Conservation (phyloP, 2,113 vertebrate species). For the Bos taurus region ARS-UCD2.0 NC_037346.1:56896001-56896500, state of each 20-base stretch:
- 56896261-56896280: not conserved
- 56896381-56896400: not conserved
- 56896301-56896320: not conserved
- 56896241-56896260: fast-evolving
- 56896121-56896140: not conserved
- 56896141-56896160: not conserved
- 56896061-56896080: not conserved
- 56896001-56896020: not conserved
- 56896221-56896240: not conserved
- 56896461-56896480: not conserved
- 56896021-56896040: not conserved
- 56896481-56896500: not conserved
- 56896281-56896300: not conserved
- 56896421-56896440: not conserved
- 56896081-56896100: not conserved
- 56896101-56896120: not conserved
- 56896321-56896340: not conserved
- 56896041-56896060: not conserved
- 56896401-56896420: not conserved
- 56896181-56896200: not conserved
- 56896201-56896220: not conserved
- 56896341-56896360: fast-evolving
- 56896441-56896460: not conserved
- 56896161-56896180: not conserved
- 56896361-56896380: fast-evolving